A percentile compares a stretch with the other conserved stretches of the same genome.
Conservation (phyloP, 1,140 invertebrate genomes). For the Tribolium castaneum region DNA sequence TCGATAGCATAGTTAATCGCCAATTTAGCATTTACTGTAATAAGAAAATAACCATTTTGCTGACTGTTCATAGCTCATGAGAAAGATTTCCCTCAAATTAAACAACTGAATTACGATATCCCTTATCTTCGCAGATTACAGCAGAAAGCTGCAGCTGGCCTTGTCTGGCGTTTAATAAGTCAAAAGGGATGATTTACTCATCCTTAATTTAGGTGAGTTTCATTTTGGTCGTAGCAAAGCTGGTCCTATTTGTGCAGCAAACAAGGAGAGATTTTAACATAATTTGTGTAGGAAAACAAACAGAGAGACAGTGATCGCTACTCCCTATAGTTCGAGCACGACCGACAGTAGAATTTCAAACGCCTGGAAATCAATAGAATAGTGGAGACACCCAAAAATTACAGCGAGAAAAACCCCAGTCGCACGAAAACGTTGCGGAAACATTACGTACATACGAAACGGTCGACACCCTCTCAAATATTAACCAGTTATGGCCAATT, state of each 20-base stretch:
- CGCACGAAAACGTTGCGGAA: slow-evolving; percentile 15
- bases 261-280: slow-evolving; percentile 33
- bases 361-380: slow-evolving; percentile 17
- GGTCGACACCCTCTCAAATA: slow-evolving; percentile 13
- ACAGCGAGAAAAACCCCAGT: slow-evolving; percentile 15
- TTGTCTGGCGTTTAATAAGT: slow-evolving; percentile 5
- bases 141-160: background rate
- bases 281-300: slow-evolving; percentile 31
- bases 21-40: too few species aligned
- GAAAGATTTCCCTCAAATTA: background rate
- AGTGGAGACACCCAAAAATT: slow-evolving; percentile 29
- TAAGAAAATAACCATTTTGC: background rate
- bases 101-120: background rate
- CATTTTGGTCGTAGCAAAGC: slow-evolving; percentile 33
- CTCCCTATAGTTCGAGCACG: background rate
- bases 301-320: slow-evolving; percentile 15
- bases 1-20: too few species aligned
- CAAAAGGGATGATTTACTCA: slow-evolving; percentile 31
- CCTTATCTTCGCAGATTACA: slow-evolving; percentile 2
- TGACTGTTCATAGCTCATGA: background rate
- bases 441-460: background rate
- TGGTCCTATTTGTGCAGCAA: slow-evolving; percentile 22
- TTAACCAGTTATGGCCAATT: slow-evolving; percentile 28
- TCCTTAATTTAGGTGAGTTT: slow-evolving; percentile 27
- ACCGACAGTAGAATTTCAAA: slow-evolving; percentile 1